Conservation (phyloP, 2,888 invertebrate genomes). For the Idaea dimidiata region DNA sequence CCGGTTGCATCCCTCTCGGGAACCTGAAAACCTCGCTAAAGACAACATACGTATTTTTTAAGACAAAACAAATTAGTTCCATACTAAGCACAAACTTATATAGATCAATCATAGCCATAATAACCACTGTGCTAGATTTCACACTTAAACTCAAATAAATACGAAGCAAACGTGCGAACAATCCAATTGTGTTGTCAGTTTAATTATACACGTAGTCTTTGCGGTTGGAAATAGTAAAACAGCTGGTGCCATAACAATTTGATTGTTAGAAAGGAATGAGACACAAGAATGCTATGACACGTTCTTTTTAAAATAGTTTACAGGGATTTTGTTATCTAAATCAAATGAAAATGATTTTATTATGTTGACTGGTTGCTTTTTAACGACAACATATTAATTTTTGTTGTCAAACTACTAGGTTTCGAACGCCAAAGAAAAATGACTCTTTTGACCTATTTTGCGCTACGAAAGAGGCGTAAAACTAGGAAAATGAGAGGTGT, state of each 20-base stretch:
- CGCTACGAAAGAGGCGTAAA: too few relatives aligned
- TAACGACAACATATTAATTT: background rate
- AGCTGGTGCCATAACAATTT: background rate
- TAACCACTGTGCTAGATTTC: too few relatives aligned
- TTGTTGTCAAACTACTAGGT: background rate
- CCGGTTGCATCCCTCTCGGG: too few relatives aligned
- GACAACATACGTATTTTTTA: too few relatives aligned
- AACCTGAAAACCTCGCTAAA: too few relatives aligned
- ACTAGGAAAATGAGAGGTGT: too few relatives aligned
- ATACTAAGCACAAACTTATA: too few relatives aligned
- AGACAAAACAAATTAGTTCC: too few relatives aligned
- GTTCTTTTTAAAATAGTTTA: background rate
- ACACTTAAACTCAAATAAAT: background rate
- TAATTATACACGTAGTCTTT: background rate
- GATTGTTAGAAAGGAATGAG: background rate
- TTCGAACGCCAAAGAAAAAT: background rate
- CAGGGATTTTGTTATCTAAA: background rate
- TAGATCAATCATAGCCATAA: too few relatives aligned
- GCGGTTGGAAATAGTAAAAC: background rate
- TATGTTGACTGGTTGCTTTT: background rate
- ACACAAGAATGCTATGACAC: background rate
- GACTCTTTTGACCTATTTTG: too few relatives aligned
- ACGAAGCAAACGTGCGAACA: background rate
- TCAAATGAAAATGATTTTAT: background rate
- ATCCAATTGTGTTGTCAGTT: background rate